A percentile compares a stretch with the other conserved stretches of the same genome.
These are phyloP conservation scores for Stegana nigrithorax DNA, from an alignment of 2,888 invertebrate genomes.

Conservation along the genomic window DNA sequence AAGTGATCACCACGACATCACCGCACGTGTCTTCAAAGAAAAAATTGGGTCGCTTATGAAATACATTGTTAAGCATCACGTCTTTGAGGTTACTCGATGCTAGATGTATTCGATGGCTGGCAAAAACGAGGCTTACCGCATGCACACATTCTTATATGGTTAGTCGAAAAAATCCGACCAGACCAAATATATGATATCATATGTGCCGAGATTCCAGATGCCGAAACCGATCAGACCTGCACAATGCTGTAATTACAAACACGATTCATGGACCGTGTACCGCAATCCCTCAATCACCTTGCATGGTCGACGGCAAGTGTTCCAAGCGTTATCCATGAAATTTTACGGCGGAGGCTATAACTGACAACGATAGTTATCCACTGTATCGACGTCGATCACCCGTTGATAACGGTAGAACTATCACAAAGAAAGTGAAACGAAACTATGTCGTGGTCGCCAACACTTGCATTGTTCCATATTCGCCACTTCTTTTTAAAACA, in stretches of 20 bases:
- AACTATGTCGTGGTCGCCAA: not conserved
- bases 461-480: constrained; percentile 41
- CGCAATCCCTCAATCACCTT: constrained; percentile 39
- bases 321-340: constrained; percentile 40
- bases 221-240: constrained; percentile 27
- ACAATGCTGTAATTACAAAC: constrained; percentile 30
- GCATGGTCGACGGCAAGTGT: constrained; percentile 60
- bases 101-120: no score
- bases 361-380: constrained; percentile 50
- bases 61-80: no score
- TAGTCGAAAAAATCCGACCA: constrained; percentile 45
- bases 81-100: no score
- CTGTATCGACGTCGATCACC: constrained; percentile 44
- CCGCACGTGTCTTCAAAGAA: no score
- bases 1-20: no score
- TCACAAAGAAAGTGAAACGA: not conserved
- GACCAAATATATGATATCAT: constrained; percentile 51
- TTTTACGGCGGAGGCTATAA: constrained; percentile 42
- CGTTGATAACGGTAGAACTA: not conserved
- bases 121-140: no score
- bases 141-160: no score
- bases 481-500: constrained; percentile 43
- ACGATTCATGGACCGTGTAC: constrained; percentile 48
- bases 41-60: no score
- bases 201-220: constrained; percentile 44